Percentiles rank a stretch among this genome's conserved stretches.
Conservation (phyloP, 1,140 invertebrate genomes). For the Bombus affinis region DNA sequence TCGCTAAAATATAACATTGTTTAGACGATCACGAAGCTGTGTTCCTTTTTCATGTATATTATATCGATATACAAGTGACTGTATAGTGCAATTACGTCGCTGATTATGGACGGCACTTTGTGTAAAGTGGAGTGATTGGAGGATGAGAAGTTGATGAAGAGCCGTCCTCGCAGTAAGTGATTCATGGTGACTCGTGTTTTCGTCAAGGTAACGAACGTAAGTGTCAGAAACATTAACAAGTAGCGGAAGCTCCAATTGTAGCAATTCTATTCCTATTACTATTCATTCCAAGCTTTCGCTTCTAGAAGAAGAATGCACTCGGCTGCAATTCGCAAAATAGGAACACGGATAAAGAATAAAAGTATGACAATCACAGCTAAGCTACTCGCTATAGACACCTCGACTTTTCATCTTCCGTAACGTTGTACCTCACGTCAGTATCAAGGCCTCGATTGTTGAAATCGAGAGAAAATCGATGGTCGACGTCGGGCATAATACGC, state of each 20-base stretch:
- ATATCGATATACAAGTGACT: neutral
- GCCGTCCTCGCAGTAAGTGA: constrained; percentile 12
- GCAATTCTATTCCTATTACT: constrained; percentile 17
- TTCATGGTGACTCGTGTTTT: constrained; percentile 11
- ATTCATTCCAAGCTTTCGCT: neutral
- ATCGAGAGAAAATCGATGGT: constrained; percentile 27
- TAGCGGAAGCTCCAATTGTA: constrained; percentile 23
- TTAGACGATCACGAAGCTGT: neutral
- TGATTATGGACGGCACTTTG: neutral
- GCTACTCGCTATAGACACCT: neutral
- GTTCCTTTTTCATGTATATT: neutral
- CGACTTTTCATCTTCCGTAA: neutral
- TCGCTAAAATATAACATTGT: neutral
- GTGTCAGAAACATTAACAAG: constrained; percentile 20
- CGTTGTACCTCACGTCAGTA: neutral
- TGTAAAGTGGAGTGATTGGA: constrained; percentile 7
- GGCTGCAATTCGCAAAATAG: neutral
- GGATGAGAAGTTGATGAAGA: neutral
- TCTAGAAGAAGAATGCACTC: too few relatives aligned
- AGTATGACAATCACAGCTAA: too few relatives aligned
- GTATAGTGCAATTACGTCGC: neutral
- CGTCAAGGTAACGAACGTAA: constrained; percentile 23
- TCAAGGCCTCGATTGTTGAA: neutral
- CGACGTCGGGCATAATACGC: constrained; percentile 1
- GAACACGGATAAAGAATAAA: too few relatives aligned